Evolutionary conservation across 1,140 invertebrate species (phyloP).

Genomic region (Atta cephalotes): DNA sequence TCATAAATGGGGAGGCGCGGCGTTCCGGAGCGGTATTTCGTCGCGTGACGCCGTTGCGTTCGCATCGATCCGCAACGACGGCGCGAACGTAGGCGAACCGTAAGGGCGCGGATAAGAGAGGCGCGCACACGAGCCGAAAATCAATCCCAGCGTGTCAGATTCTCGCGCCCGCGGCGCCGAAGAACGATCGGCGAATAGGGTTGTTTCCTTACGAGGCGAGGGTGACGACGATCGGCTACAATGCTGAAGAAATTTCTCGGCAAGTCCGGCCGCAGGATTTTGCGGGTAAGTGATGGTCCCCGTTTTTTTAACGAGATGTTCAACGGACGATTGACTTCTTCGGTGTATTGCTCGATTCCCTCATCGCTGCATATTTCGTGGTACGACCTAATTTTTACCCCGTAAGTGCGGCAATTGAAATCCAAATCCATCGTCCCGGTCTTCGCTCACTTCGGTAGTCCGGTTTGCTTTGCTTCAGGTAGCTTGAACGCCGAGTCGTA

Average conservation of each 20-base stretch:
- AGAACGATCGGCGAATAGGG: background rate
- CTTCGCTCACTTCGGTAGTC: background rate
- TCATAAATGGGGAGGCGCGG: constrained; percentile 81
- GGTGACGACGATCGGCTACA: background rate
- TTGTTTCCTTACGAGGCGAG: background rate
- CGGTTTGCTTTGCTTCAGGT: background rate
- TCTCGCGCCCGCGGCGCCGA: background rate
- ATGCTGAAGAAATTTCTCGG: constrained; percentile 83
- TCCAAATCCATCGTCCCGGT: background rate
- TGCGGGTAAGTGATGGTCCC: constrained; percentile 79
- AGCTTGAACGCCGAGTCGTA: background rate
- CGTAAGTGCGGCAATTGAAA: background rate
- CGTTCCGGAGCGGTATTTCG: constrained; percentile 75
- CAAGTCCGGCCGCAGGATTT: constrained; percentile 82
- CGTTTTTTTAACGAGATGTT: background rate
- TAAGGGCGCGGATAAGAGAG: constrained; percentile 13
- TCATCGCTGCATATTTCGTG: constrained; percentile 43
- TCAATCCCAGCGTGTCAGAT: constrained; percentile 53
- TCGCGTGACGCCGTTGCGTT: constrained; percentile 73
- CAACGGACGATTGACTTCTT: too few relatives aligned
- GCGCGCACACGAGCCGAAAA: constrained; percentile 54
- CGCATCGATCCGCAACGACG: constrained; percentile 65
- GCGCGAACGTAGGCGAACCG: constrained; percentile 1
- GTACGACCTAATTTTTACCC: constrained; percentile 58
- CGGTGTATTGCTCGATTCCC: background rate